Evolutionary conservation across 2,113 vertebrate genomes (phyloP).

Genomic region (Chlamydotis undulata): DNA sequence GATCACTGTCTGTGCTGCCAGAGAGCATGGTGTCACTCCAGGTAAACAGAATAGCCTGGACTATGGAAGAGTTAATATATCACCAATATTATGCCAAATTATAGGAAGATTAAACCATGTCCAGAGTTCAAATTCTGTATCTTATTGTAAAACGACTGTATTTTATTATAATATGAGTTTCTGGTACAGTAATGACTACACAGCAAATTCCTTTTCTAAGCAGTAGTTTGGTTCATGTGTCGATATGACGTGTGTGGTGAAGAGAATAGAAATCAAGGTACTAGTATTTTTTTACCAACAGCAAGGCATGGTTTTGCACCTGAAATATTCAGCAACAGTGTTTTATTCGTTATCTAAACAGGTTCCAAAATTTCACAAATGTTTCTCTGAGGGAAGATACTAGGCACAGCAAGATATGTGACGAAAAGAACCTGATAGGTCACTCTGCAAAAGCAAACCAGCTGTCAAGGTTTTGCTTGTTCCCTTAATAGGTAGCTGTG

Average conservation of each 20-base stretch:
- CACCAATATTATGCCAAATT: not conserved
- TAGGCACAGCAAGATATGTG: not conserved
- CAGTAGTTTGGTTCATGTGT: not conserved
- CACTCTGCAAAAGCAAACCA: slow-evolving; percentile 34
- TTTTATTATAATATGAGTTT: not conserved
- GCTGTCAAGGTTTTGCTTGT: slow-evolving; percentile 37
- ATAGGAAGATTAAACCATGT: not conserved
- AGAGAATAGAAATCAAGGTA: not conserved
- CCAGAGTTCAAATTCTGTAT: not conserved
- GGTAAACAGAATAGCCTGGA: not conserved
- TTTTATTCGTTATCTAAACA: not conserved
- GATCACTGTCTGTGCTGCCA: not conserved
- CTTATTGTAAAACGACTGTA: not conserved
- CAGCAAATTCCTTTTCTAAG: not conserved
- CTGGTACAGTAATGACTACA: not conserved
- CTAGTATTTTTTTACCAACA: not conserved
- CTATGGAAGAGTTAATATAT: not conserved
- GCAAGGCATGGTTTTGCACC: not conserved
- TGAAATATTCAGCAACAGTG: not conserved
- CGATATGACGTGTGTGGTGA: not conserved
- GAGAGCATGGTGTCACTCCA: not conserved
- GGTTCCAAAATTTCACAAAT: not conserved
- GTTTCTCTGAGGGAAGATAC: not conserved
- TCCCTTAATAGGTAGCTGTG: slow-evolving; percentile 29
- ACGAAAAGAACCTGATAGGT: not conserved